These are phyloP conservation scores for Tetraodon nigroviridis DNA, from an alignment of 2,113 vertebrate genomes.

Conservation along the genomic window DNA sequence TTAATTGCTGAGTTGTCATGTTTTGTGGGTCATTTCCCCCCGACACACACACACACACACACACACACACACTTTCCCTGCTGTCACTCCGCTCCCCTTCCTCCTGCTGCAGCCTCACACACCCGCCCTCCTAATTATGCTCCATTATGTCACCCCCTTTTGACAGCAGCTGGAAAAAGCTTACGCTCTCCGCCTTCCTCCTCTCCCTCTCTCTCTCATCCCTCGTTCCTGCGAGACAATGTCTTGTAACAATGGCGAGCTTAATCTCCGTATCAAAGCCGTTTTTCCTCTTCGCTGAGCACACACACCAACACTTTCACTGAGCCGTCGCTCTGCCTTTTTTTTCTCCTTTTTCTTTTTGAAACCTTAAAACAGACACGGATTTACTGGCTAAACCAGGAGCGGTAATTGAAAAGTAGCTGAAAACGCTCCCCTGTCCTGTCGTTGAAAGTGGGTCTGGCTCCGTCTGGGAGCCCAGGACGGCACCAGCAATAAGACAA, in stretches of 20 bases:
- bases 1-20: conserved; percentile 76
- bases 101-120: conserved; percentile 17
- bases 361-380: conserved; percentile 4
- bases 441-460: conserved; percentile 1
- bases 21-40: conserved; percentile 66
- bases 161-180: conserved; percentile 86
- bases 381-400: background rate
- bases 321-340: conserved; percentile 3
- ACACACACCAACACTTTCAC: conserved; percentile 56
- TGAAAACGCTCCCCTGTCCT: too few relatives aligned
- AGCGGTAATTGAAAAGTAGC: too few relatives aligned
- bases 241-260: conserved; percentile 94
- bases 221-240: conserved; percentile 95
- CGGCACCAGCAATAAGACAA: conserved; percentile 10
- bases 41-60: conserved; percentile 31
- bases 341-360: background rate
- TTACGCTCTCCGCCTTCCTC: conserved; percentile 66
- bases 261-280: conserved; percentile 99
- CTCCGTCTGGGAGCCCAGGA: background rate
- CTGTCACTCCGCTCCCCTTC: conserved; percentile 75
- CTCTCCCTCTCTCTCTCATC: conserved; percentile 55
- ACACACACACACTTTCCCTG: conserved; percentile 62
- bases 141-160: conserved; percentile 91
- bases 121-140: conserved; percentile 56
- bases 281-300: conserved; percentile 94